Conservation (phyloP, 2,797 vertebrate species). For the Lepus oiostolus region DNA sequence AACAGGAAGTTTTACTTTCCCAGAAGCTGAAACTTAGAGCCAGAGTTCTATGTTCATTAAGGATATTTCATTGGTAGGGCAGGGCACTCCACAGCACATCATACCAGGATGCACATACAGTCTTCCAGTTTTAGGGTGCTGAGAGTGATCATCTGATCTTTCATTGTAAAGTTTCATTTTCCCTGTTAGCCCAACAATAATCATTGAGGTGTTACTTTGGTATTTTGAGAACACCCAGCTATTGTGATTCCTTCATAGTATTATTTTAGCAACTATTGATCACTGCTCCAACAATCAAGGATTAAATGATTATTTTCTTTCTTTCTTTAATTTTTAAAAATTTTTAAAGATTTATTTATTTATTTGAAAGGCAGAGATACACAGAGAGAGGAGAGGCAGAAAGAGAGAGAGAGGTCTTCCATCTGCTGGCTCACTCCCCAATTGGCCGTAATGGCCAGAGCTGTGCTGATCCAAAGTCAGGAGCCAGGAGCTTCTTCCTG, state of each 20-base stretch:
- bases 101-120: neutral
- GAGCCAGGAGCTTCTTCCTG: too few relatives aligned
- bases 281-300: neutral
- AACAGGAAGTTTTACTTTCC: neutral
- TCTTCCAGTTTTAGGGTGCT: neutral
- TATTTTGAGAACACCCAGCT: neutral
- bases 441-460: too few relatives aligned
- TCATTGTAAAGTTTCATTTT: neutral
- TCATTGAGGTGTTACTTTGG: neutral
- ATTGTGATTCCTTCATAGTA: neutral
- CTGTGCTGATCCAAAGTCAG: too few relatives aligned
- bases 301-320: too few relatives aligned
- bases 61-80: neutral
- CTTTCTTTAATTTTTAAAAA: too few relatives aligned
- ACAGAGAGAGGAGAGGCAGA: too few relatives aligned
- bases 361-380: too few relatives aligned
- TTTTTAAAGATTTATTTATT: too few relatives aligned
- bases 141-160: neutral
- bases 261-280: neutral
- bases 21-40: neutral
- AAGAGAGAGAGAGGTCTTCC: too few relatives aligned
- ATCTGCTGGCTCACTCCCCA: too few relatives aligned
- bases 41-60: neutral
- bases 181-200: neutral
- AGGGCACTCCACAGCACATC: neutral